phyloP scores from a whole-genome alignment of 2,888 invertebrate genomes.

The Panzeria rudis region DNA sequence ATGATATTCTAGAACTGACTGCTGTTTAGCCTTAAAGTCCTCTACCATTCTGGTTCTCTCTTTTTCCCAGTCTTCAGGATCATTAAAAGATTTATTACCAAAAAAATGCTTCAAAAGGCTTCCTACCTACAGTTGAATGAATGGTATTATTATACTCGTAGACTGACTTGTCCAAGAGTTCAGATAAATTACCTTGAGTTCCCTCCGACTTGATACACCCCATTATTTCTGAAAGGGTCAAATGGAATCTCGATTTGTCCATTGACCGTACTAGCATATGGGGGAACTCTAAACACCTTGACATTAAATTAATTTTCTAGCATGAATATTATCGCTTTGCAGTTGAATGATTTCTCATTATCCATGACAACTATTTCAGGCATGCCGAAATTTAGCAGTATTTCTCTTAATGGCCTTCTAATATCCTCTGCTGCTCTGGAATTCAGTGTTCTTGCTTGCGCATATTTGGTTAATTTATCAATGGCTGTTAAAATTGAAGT shows the following conservation, averaged over 20 bases:
- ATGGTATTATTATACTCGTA: conserved; percentile 44
- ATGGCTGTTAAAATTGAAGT: neutral
- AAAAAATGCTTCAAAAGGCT: conserved; percentile 49
- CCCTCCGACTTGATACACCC: conserved; percentile 44
- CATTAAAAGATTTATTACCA: too few species aligned
- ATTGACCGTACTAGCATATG: conserved; percentile 25
- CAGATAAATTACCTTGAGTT: conserved; percentile 12
- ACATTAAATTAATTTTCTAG: conserved; percentile 51
- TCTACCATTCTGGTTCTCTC: conserved; percentile 26
- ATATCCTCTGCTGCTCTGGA: neutral
- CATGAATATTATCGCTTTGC: conserved; percentile 31
- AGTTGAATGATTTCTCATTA: conserved; percentile 54
- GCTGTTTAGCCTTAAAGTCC: conserved; percentile 7
- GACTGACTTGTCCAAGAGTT: conserved; percentile 22
- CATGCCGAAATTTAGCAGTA: neutral
- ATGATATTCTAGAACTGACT: neutral
- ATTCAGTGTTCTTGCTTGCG: neutral
- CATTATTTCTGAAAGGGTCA: conserved; percentile 45
- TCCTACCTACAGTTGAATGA: conserved; percentile 32
- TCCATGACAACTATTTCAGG: conserved; percentile 26
- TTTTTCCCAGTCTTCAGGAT: too few species aligned
- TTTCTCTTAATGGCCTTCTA: neutral
- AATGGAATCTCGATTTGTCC: conserved; percentile 48
- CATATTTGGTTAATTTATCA: conserved; percentile 1
- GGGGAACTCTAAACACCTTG: conserved; percentile 37